phyloP scores from a whole-genome alignment of 2,113 vertebrate genomes.

The Phalacrocorax brasilianus region DNA sequence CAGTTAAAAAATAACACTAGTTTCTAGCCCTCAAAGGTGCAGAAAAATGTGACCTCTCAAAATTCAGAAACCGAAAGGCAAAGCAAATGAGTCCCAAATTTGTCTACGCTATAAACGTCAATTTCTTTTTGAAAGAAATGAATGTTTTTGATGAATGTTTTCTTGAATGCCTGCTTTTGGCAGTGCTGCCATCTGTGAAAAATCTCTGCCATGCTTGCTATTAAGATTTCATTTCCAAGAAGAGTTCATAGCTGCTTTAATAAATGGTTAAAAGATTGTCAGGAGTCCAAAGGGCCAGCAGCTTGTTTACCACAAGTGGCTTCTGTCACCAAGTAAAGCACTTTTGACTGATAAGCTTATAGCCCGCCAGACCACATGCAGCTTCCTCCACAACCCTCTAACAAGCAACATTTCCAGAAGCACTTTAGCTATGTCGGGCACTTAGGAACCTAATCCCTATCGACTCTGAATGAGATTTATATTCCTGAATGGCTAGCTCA shows the following conservation, averaged over 20 bases:
- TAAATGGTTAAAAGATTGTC: constrained; percentile 50
- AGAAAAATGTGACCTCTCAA: constrained; percentile 43
- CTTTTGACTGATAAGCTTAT: constrained; percentile 37
- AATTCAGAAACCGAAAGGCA: constrained; percentile 43
- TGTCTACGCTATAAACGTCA: constrained; percentile 60
- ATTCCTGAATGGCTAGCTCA: background rate
- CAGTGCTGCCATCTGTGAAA: constrained; percentile 65
- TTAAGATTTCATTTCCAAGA: constrained; percentile 44
- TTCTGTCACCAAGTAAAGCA: constrained; percentile 55
- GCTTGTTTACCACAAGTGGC: constrained; percentile 43
- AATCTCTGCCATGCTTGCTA: constrained; percentile 42
- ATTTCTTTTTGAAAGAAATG: constrained; percentile 64
- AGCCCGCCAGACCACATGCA: background rate
- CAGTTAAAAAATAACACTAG: constrained; percentile 29
- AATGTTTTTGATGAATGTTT: constrained; percentile 68
- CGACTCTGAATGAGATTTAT: constrained; percentile 35
- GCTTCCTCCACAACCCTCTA: background rate
- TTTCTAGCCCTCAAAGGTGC: constrained; percentile 19
- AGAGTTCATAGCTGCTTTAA: constrained; percentile 4
- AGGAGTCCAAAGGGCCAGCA: constrained; percentile 35
- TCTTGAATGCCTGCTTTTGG: constrained; percentile 61
- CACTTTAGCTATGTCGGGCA: constrained; percentile 7
- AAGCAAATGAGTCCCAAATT: constrained; percentile 59
- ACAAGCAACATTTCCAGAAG: background rate
- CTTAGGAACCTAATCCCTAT: constrained; percentile 36